phyloP scores from a whole-genome alignment of 2,888 invertebrate species.

The Hybos culiciformis region DNA sequence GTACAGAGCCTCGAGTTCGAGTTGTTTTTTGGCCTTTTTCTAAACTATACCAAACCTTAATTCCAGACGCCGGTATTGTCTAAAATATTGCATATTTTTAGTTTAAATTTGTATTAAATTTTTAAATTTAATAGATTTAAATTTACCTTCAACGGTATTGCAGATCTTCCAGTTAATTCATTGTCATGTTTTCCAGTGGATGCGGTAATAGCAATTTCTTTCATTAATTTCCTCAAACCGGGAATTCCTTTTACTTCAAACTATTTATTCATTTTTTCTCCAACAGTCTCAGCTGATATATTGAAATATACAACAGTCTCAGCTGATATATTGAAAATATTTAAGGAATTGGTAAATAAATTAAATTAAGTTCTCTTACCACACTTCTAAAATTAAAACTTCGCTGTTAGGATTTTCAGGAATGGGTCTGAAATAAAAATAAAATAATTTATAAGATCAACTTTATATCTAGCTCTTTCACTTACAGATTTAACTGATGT shows the following conservation, averaged over 20 bases:
- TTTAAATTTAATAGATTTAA: too few relatives aligned
- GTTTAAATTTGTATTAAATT: too few relatives aligned
- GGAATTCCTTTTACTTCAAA: constrained; percentile 74
- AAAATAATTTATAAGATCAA: constrained; percentile 14
- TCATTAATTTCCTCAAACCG: constrained; percentile 70
- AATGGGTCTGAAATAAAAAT: constrained; percentile 51
- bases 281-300: constrained; percentile 79
- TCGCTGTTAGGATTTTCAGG: constrained; percentile 57
- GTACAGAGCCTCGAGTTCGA: constrained; percentile 69
- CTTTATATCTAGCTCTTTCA: not conserved
- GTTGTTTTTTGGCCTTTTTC: constrained; percentile 67
- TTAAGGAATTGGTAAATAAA: too few relatives aligned
- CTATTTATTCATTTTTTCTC: constrained; percentile 74
- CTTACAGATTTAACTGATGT: constrained; percentile 84
- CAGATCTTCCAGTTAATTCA: constrained; percentile 84
- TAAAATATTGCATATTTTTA: too few relatives aligned
- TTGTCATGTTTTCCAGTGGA: constrained; percentile 90
- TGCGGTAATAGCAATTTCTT: constrained; percentile 85
- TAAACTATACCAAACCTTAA: constrained; percentile 82
- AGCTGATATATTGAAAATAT: too few relatives aligned
- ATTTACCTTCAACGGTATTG: constrained; percentile 73
- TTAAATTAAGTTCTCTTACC: constrained; percentile 90
- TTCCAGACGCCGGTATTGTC: constrained; percentile 87
- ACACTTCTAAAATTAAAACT: constrained; percentile 65
- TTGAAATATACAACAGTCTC: too few relatives aligned